Conservation (phyloP, 2,113 vertebrate genomes). For the Oncorhynchus mykiss region DNA sequence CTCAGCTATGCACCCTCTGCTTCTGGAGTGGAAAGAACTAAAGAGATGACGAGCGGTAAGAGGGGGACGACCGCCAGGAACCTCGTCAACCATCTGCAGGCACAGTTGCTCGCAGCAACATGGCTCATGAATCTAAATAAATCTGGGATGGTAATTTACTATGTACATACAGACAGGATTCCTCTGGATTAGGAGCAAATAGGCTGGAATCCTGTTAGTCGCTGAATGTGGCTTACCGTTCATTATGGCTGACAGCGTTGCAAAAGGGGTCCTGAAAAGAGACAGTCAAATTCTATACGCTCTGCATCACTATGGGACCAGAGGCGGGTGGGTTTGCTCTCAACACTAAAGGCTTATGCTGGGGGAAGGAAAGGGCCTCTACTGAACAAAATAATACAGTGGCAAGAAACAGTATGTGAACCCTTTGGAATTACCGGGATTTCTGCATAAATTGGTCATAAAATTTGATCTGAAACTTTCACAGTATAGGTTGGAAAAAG, state of each 20-base stretch:
- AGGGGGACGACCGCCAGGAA: background rate
- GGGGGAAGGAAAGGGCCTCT: no score
- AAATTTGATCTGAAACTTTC: no score
- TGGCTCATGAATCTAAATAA: slow-evolving; percentile 45
- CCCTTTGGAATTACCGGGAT: no score
- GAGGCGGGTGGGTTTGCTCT: no score
- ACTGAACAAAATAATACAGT: no score
- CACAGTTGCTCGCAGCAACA: slow-evolving; percentile 27
- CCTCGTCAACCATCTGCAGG: slow-evolving; percentile 38
- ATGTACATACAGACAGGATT: slow-evolving; percentile 44
- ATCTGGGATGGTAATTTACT: slow-evolving; percentile 32
- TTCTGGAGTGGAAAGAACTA: slow-evolving; percentile 25
- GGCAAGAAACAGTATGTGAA: no score
- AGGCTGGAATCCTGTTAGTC: slow-evolving; percentile 13
- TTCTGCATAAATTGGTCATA: no score
- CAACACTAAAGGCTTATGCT: no score
- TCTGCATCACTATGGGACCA: background rate
- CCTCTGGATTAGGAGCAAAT: slow-evolving; percentile 23
- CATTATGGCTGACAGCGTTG: slow-evolving; percentile 15
- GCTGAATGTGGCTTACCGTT: slow-evolving; percentile 24
- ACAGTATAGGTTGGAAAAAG: no score
- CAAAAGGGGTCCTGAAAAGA: background rate
- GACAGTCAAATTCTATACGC: background rate
- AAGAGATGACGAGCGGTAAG: background rate
- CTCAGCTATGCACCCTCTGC: background rate